phyloP scores from a whole-genome alignment of 2,797 vertebrate species.

The Neomorphus geoffroyi region DNA sequence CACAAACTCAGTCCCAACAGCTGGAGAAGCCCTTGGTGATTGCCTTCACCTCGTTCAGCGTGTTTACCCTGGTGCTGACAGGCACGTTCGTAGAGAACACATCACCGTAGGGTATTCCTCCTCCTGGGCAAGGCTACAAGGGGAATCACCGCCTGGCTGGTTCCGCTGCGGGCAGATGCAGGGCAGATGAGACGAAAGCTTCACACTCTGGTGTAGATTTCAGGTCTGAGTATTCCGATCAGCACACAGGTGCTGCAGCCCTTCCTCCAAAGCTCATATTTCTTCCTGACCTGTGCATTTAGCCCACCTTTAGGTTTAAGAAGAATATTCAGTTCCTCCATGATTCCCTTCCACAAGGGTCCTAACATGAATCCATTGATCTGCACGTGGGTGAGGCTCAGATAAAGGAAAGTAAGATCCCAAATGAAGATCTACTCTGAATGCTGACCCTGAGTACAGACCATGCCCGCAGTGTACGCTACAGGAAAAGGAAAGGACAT shows the following conservation, averaged over 20 bases:
- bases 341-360: neutral
- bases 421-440: neutral
- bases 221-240: neutral
- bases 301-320: neutral
- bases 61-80: neutral
- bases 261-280: neutral
- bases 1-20: neutral
- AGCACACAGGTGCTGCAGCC: neutral
- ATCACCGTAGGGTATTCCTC: rapidly evolving
- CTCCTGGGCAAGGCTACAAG: neutral
- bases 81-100: rapidly evolving
- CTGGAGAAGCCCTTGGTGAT: neutral
- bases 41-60: neutral
- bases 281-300: neutral
- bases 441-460: neutral
- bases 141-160: neutral
- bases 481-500: neutral
- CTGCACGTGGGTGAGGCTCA: neutral
- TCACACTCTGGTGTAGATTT: neutral
- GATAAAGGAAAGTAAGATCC: neutral
- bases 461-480: rapidly evolving
- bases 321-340: neutral
- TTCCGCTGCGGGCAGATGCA: rapidly evolving
- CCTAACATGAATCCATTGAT: neutral
- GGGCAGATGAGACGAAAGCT: neutral